A percentile compares a stretch with the other conserved stretches of the same genome.
phyloP scores from a whole-genome alignment of 2,888 invertebrate species.

The Apodemia hepburni region DNA sequence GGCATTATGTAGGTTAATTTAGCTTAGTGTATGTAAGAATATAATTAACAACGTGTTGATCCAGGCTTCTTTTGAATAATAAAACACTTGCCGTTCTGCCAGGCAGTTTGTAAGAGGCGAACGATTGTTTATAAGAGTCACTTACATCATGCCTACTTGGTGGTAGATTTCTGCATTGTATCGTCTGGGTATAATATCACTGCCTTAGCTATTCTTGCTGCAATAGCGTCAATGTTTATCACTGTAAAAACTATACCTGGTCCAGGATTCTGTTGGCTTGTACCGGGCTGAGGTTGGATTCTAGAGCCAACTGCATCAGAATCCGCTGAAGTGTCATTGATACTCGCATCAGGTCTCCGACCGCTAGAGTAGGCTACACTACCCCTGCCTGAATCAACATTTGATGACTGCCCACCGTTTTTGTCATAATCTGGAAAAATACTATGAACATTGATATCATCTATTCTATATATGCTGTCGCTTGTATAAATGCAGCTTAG shows the following conservation, averaged over 20 bases:
- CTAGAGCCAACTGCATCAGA: slow-evolving; percentile 67
- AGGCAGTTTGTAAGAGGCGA: too few relatives aligned
- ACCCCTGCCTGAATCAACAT: slow-evolving; percentile 90
- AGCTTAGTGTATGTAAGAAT: neutral
- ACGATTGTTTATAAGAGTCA: too few relatives aligned
- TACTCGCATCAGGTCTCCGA: slow-evolving; percentile 76
- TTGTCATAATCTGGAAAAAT: too few relatives aligned
- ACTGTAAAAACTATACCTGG: slow-evolving; percentile 32
- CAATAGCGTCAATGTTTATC: too few relatives aligned
- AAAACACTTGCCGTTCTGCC: too few relatives aligned
- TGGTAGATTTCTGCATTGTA: too few relatives aligned
- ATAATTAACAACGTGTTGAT: neutral
- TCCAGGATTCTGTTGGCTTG: slow-evolving; percentile 55
- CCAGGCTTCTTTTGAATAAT: neutral
- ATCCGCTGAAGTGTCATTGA: slow-evolving; percentile 80
- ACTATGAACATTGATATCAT: too few relatives aligned
- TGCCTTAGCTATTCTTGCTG: too few relatives aligned
- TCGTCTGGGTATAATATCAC: too few relatives aligned
- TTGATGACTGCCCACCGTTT: slow-evolving; percentile 85
- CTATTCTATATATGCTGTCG: too few relatives aligned
- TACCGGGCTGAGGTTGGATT: slow-evolving; percentile 45
- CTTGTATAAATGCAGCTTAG: too few relatives aligned
- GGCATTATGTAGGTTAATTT: neutral
- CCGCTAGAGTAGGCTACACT: slow-evolving; percentile 90
- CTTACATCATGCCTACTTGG: too few relatives aligned